Evolutionary conservation across 2,888 invertebrate species (phyloP), one percentile per base, ranked within the genome.

Genomic region (Meteorus cinctellus): DNA sequence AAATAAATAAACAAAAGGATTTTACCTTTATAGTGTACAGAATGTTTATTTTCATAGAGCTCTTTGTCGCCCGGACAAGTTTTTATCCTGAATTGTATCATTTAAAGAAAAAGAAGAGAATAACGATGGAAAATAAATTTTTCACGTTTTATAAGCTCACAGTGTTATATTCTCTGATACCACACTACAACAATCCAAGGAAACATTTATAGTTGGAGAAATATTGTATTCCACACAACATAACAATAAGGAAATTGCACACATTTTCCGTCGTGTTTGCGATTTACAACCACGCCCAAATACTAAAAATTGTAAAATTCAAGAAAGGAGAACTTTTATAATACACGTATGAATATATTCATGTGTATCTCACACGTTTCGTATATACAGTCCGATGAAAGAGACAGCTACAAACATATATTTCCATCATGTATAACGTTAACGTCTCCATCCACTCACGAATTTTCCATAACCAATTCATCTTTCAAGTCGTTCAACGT

Each of bases 361-460:
- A 19, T 19, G 19, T 55, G n/a, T 19, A 55, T 69, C 72, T 71
- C 73, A 68, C 62, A 74, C 71, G 55, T 67, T 59, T 69, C 59
- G 51, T 69, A 63, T 34, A 41, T 66, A 77, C 70, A 73, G 48
- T 65, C 75, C 78, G 60, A 71, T 80, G 80, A 74, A 78, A 76
- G 71, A 73, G 80, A 79, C 80, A 80, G 78, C 80, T 77, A 79
- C 78, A 79, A 80, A 79, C 78, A 80, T 48, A n/a, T 79, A 80
- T 78, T 78, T 76, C 79, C 79, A 79, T 80, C 77, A 70, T 75
- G 67, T 73, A 73, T 60, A 19, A 19, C 55, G 10, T 19, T n/a
- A 55, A 19, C 6, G 2, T 19, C 4, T 76, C 14, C 77, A 75
- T 78, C 73, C 55, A 72, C 69, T 31, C 76, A 59, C 65, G 62